Base-by-base conservation (phyloP, 2,113 vertebrate species). In the Pipra filicauda region DNA sequence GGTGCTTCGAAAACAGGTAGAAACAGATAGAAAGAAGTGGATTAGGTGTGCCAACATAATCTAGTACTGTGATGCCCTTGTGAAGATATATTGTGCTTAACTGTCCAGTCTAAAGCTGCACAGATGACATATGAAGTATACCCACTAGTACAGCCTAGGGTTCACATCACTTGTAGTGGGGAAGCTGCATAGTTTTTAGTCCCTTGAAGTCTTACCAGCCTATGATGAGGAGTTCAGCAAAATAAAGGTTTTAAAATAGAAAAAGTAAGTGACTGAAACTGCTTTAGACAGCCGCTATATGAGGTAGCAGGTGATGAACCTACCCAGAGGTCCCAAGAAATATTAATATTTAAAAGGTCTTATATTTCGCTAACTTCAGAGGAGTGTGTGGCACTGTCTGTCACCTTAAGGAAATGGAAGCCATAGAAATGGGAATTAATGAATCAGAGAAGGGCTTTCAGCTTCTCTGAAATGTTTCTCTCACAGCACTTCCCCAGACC, bases 311-410 rank as follows among this genome's bases (percentile, higher is more conserved):
- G 85, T 96, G 90, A 46, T 31, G 39, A 79, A 91, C 31, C 44
- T 78, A 71, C 65, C 58, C 91, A 39, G 57, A 81, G 77, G 85
- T 62, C 64, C 72, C 78, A 82, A 91, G 61, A 94, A 97, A 96
- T 93, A 94, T 72, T 92, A 95, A 92, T 96, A 95, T 96, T 97
- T 96, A 74, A 96, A 94, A 90, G 48, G 24, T 95, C 88, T 97
- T 89, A 43, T 20, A 52, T 96, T 95, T 96, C 89, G 90, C 69
- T 86, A 52, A 85, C 71, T 75, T 89, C 20, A 83, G 44, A 61
- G 15, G 91, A 84, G 73, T 81, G 64, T 16, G 2, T 67, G 65
- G 65, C 57, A 70, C 67, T 96, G 81, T 67, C 87, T 95, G 70
- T 65, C 15, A 78, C 94, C 71, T 51, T 73, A 44, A 83, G 58